Evolutionary conservation across 35 echinoderm and acorn worm species (phyloP).

Genomic region (Patiria miniata): DNA sequence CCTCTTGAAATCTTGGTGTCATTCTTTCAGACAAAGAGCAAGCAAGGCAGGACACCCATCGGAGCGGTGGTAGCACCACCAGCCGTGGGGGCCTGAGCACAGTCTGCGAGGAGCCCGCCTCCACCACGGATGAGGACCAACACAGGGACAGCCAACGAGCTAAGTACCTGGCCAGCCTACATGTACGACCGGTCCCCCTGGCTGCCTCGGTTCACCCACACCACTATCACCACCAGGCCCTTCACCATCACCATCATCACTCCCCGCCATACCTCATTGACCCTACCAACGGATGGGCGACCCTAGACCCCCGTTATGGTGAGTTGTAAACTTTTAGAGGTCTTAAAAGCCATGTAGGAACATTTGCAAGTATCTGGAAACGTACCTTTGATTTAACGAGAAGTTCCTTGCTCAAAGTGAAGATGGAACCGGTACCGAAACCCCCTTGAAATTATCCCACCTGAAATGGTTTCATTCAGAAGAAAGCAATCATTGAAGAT

Average conservation of each 20-base stretch:
- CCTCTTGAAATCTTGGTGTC: neutral
- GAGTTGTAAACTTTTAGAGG: neutral
- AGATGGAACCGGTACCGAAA: neutral
- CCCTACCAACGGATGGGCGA: conserved; percentile 37
- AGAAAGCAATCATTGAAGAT: too few relatives aligned
- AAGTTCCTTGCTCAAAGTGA: too few relatives aligned
- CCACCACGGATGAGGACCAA: conserved; percentile 20
- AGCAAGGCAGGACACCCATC: neutral
- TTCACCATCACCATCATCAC: neutral
- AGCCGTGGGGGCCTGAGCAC: neutral
- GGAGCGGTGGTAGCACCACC: neutral
- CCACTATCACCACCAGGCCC: conserved; percentile 19
- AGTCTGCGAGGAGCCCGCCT: conserved; percentile 28
- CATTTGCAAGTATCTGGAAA: too few relatives aligned
- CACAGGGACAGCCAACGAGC: conserved; percentile 13
- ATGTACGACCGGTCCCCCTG: neutral
- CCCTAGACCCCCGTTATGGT: conserved; percentile 43
- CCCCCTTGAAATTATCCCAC: neutral
- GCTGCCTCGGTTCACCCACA: neutral
- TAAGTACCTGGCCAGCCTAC: conserved; percentile 13
- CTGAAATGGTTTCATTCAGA: too few relatives aligned
- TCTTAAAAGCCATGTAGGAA: neutral
- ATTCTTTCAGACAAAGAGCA: conserved; percentile 2
- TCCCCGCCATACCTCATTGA: conserved; percentile 46
- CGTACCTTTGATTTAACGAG: too few relatives aligned